These are phyloP conservation scores for Leptarthrus brevirostris DNA, from an alignment of 2,888 invertebrate species.

Conservation along the genomic window DNA sequence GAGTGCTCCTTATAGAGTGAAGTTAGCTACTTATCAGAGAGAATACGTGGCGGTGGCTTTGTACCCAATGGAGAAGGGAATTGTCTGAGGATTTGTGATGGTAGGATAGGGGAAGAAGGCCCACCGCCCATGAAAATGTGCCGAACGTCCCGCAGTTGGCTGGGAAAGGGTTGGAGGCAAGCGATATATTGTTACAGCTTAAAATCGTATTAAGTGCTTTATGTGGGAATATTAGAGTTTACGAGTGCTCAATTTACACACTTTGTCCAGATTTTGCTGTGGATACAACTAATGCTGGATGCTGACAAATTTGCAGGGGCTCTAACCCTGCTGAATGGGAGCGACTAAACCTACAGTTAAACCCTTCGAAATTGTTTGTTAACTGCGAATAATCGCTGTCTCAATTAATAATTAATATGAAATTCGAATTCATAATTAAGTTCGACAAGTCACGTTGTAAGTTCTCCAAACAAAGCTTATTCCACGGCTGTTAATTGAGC, in stretches of 20 bases:
- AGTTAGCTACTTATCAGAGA: conserved; percentile 34
- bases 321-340: conserved; percentile 3
- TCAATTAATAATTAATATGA: conserved; percentile 27
- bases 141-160: background rate
- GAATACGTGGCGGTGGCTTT: conserved; percentile 26
- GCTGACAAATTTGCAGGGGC: conserved; percentile 39
- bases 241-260: conserved; percentile 52
- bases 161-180: conserved; percentile 33
- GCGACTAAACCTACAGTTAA: background rate
- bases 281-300: conserved; percentile 38
- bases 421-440: conserved; percentile 8
- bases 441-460: no score
- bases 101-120: conserved; percentile 1
- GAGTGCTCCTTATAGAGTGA: conserved; percentile 23
- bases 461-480: no score
- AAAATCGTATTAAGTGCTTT: conserved; percentile 52
- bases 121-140: conserved; percentile 18
- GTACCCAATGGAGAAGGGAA: conserved; percentile 21
- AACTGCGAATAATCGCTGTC: conserved; percentile 19
- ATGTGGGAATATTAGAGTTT: conserved; percentile 53
- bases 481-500: no score
- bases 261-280: conserved; percentile 43
- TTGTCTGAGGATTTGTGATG: conserved; percentile 15
- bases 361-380: conserved; percentile 35
- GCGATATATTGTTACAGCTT: conserved; percentile 52